Evolutionary conservation across 2,113 vertebrate genomes (phyloP), one percentile per base, ranked within the genome.

Genomic region (Lagopus muta): DNA sequence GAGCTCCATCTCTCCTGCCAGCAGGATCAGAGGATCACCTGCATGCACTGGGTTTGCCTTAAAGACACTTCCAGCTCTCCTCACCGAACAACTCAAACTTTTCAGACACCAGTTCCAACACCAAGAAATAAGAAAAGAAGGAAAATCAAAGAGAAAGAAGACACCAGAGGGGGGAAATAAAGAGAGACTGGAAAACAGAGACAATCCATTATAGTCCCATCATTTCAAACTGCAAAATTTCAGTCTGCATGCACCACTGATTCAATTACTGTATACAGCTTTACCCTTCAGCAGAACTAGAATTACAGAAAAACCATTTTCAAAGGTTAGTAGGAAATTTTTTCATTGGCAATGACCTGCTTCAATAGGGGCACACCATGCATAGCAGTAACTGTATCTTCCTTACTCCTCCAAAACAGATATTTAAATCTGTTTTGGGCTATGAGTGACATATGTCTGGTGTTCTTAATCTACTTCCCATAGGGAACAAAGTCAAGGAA

Each of bases 191-290:
- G 43, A 55, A 86, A 83, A 52, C 48, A 78, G 50, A 92, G 82
- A 83, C 85, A 88, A 92, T 84, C 77, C 32, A 42, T 96, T 93
- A 82, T 1, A 69, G 62, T 50, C 71, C 74, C 6, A 3, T 92
- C 83, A 95, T 93, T 95, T 81, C 60, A 89, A 86, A 78, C 94
- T 16, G 21, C 71, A 88, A 84, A 92, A 60, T 74, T 87, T 86
- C 90, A 91, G 90, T 50, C 86, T 79, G 88, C 81, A 93, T 91
- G 94, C 96, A 91, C 94, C 74, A 87, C 83, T 18, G 18, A 93
- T 95, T 93, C 94, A 93, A 94, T 97, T 95, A 94, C 88, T 75
- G 88, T 82, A 69, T 82, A 96, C 91, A 82, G 82, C 58, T 88
- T 54, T 75, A 94, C 92, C 88, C 93, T 86, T 74, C 92, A 95